Base-by-base conservation (phyloP, 2,797 vertebrate genomes). In the Brachyalestes nurse region DNA sequence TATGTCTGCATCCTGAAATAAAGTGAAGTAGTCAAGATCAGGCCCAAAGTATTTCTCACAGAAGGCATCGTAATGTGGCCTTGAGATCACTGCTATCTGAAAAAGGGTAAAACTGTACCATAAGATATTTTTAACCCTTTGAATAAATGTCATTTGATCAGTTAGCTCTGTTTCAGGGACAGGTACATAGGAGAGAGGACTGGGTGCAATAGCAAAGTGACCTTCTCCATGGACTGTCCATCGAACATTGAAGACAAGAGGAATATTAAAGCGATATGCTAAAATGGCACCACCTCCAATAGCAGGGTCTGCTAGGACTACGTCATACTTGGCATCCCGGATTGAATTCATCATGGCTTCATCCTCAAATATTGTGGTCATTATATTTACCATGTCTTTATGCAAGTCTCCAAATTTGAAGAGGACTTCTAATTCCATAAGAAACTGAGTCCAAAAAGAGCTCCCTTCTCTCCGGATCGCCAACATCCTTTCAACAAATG, bases 1-100 rank as follows among this genome's bases (percentile, higher is more conserved):
- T 14, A 92, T 87, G 55, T 92, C 91, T 19, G 89, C 91, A 75
- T 79, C 60, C 61, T 72, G 82, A 71, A 88, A 55, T 0, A 89
- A 45, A 17, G 70, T 19, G 28, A 64, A 28, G 23, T 80, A 87
- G 55, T 90, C 74, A 2, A 87, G 72, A 13, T 84, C 83, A 28
- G 84, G 77, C 6, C 85, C 86, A 72, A 90, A 85, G 72, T 87
- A 87, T 71, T 80, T 87, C 12, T 61, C 57, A 75, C 82, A 84
- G 49, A 89, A 77, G 1, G 47, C 65, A 10, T 75, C 66, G 75
- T 89, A 87, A 47, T 28, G 71, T 7, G 78, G 14, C n/a, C 21
- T 23, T 47, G 67, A 16, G 1, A 80, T 0, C 0, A 45, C 13
- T 28, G 38, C 2, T 19, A 78, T 4, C 5, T 65, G 60, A 38